Base-by-base conservation (phyloP, 1,140 invertebrate species). In the Lasaia peninsularis region DNA sequence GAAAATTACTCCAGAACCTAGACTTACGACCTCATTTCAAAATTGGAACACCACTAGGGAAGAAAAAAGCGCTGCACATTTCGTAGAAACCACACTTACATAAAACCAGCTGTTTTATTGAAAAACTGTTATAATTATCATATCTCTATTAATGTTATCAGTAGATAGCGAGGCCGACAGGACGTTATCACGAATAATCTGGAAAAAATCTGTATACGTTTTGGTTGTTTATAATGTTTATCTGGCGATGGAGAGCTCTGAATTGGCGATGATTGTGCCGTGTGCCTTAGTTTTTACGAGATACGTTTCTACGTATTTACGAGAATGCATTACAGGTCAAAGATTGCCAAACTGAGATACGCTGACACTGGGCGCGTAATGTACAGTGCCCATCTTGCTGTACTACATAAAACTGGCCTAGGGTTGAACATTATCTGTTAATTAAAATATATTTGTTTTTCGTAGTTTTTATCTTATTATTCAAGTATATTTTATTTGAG, bases 331-430 rank as follows among this genome's bases (percentile, higher is more conserved):
- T 35, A 31, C 58, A 40, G 44, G 58, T 50, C 52, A 37, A 55
- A 60, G 58, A 60, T 60, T 52, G 20, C 28, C 21, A 32, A 12
- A 24, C 31, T 11, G 44, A 35, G 58, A 52, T 51, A 50, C 32
- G 4, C 44, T 16, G 21, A 31, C 44, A 12, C 31, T 57, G 58
- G 48, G 33, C 52, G 33, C 48, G 52, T 40, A 51, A 33, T 49
- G 16, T 60, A 56, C 53, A 52, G 53, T 56, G 35, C 59, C 33
- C 34, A 51, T 34, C 48, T 37, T 44, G 53, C n/a, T 35, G 34
- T 53, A 34, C 52, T 37, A 37, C 33, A 54, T 28, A 37, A n/a
- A 34, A 33, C 50, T 52, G 32, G 18, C 21, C 24, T 52, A 56
- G 53, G 53, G 53, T 18, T 61, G 53, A 32, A 34, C 24, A 28